Base-by-base conservation (phyloP, 2,113 vertebrate genomes). In the Cnemophilus loriae region DNA sequence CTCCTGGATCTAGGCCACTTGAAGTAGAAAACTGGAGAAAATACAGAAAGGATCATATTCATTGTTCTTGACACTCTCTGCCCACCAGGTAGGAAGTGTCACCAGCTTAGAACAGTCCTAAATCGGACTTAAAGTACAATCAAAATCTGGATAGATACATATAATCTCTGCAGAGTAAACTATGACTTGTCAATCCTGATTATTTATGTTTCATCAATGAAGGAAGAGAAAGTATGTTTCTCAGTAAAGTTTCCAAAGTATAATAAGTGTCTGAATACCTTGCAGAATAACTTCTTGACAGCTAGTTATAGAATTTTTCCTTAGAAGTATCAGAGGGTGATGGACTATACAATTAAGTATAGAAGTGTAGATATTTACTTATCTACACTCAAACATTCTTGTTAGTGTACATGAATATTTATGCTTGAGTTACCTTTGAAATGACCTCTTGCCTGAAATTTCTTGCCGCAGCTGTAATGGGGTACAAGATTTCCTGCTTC, bases 361-460 rank as follows among this genome's bases (percentile, higher is more conserved):
- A 65, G 28, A 52, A 93, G 37, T 52, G 61, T 52, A 65, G 28
- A 15, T 76, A 65, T 87, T 95, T 84, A 68, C 68, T 37, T 88
- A 77, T 71, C 61, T 95, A 20, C 57, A 77, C 26, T 85, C 52
- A 95, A 93, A 84, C 21, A 78, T 55, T 82, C 39, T 56, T n/a
- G 16, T 44, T 94, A 67, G 44, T 64, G 11, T 44, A 55, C 44
- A 74, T 94, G 61, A 83, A 95, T 93, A 93, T 88, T 93, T 96
- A 87, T 94, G 28, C 35, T 70, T 42, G 26, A 55, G 23, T 50
- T 90, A 92, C 33, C 46, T 91, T 78, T 87, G 82, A 96, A 95
- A 85, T 56, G 55, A 69, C 59, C 33, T 65, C 17, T 85, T 57
- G 35, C 71, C 16, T 77, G 65, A 96, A 87, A 56, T 83, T 88